Evolutionary conservation across 2,797 vertebrate genomes (phyloP), one percentile per base, ranked within the genome.

Genomic region (Schizothorax lantsangensis): DNA sequence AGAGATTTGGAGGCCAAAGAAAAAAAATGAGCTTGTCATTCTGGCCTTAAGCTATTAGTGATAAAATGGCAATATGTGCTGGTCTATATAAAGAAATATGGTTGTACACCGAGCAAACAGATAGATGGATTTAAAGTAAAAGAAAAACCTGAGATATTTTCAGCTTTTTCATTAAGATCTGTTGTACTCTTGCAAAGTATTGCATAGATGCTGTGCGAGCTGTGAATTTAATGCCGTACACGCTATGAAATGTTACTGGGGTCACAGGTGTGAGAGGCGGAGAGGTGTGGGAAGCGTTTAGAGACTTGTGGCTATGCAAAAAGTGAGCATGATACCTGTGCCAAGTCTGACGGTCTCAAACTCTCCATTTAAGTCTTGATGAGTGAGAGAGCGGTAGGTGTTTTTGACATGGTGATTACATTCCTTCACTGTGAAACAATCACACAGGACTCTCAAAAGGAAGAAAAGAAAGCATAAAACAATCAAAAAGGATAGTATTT

Each of bases 401-500:
- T 43, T 78, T 19, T 52, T 68, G 83, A 84, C 73, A 47, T 38
- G 57, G 21, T 77, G 83, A 84, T 84, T 75, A 66, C 72, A 78
- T 40, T 84, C 33, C 30, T 84, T 78, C 36, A 38, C 57, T 14
- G 57, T 38, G 21, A 84, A 84, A 75, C 72, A 40, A 84, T 64
- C 30, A n/a, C 43, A 66, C 57, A 45, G 40, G 43, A 26, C 30
- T 77, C 45, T 49, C 45, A 36, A 78, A 77, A 33, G 11, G 15
- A 69, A 84, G 59, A 77, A 77, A 64, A 43, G n/a, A 23, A 66
- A 77, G 15, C 15, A 68, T 54, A 30, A 69, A 68, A 77, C 72
- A 21, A 77, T 54, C 30, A 78, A 84, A 81, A 69, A 54, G 15
- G 30, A n/a, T 11, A 40, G 30, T 30, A 33, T 68, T 77, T 64